Percentiles rank a stretch among this genome's conserved stretches.
Conservation (phyloP, 2,888 invertebrate genomes). For the Fragum whitleyi region DNA sequence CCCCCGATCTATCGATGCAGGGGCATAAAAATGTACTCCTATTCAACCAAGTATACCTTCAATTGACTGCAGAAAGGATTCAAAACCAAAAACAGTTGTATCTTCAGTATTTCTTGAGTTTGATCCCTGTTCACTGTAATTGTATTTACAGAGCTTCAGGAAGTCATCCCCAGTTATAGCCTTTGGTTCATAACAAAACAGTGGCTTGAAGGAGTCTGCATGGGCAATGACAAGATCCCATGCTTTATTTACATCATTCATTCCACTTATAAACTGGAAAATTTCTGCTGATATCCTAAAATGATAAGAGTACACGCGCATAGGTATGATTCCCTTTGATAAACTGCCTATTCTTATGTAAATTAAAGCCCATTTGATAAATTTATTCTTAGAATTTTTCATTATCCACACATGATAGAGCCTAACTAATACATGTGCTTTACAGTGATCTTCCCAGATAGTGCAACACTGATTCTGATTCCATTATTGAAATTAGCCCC, state of each 20-base stretch:
- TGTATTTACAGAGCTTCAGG: constrained; percentile 22
- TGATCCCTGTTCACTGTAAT: constrained; percentile 38
- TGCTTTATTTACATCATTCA: constrained; percentile 42
- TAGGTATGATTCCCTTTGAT: no score
- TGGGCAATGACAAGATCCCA: constrained; percentile 33
- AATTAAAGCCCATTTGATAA: no score
- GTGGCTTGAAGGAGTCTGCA: constrained; percentile 32
- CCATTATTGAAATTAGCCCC: no score
- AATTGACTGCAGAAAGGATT: constrained; percentile 43
- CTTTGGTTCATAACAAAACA: constrained; percentile 29
- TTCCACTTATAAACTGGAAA: constrained; percentile 35
- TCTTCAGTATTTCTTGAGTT: constrained; percentile 39
- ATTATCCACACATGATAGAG: no score
- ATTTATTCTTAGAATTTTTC: no score
- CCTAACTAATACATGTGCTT: no score
- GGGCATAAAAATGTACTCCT: no score
- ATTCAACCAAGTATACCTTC: constrained; percentile 40
- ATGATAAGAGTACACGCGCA: no score
- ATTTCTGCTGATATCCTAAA: constrained; percentile 46
- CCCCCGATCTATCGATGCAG: no score
- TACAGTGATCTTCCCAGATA: no score
- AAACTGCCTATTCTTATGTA: no score
- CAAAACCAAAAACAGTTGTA: constrained; percentile 36
- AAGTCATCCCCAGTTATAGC: constrained; percentile 24
- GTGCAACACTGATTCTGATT: no score